Evolutionary conservation across 2,797 vertebrate species (phyloP).

Genomic region (Etheostoma nigrum): DNA sequence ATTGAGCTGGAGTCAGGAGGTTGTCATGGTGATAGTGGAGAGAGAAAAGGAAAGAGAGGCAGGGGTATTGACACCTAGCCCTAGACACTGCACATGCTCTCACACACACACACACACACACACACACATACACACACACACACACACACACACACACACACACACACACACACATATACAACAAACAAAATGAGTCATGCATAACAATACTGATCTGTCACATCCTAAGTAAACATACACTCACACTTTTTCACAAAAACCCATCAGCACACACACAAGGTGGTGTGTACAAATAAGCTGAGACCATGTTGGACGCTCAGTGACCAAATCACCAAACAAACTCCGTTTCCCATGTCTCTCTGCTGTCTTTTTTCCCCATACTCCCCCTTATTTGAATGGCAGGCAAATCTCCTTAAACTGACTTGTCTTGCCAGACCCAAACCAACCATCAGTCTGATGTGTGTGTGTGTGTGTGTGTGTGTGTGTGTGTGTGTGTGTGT

Average conservation of each 20-base stretch:
- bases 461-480: too few relatives aligned
- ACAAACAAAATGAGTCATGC: constrained; percentile 57
- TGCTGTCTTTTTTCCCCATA: constrained; percentile 52
- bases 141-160: too few relatives aligned
- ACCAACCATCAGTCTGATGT: constrained; percentile 43
- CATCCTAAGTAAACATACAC: constrained; percentile 42
- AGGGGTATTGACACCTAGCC: constrained; percentile 75
- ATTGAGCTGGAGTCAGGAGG: constrained; percentile 82
- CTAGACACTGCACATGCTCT: constrained; percentile 26
- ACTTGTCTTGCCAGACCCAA: constrained; percentile 70
- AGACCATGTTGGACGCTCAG: constrained; percentile 27
- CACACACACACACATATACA: background rate
- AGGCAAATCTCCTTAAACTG: constrained; percentile 82
- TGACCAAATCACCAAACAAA: constrained; percentile 57
- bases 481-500: too few relatives aligned
- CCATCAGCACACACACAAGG: constrained; percentile 36
- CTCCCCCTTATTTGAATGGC: constrained; percentile 80
- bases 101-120: background rate
- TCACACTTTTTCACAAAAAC: constrained; percentile 12
- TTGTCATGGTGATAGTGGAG: constrained; percentile 87
- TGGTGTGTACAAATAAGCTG: constrained; percentile 19
- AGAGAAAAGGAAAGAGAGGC: constrained; percentile 70
- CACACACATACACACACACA: too few relatives aligned
- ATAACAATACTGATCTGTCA: constrained; percentile 58
- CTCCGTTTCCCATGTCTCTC: constrained; percentile 41